Evolutionary conservation across 2,113 vertebrate genomes (phyloP).

Genomic region (Scalopus aquaticus): DNA sequence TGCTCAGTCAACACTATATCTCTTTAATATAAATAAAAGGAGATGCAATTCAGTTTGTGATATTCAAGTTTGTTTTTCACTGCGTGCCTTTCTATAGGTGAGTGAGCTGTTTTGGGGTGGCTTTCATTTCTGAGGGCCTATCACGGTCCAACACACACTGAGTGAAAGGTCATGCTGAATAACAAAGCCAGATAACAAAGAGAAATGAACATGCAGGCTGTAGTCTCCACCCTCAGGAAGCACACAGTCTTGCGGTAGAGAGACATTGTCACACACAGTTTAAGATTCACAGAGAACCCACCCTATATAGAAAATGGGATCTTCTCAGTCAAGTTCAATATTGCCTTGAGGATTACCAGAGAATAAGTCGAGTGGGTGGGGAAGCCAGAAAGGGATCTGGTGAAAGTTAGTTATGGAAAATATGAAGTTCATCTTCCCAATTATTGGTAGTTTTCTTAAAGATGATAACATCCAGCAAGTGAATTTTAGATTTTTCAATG

Average conservation of each 20-base stretch:
- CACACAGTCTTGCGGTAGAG: neutral
- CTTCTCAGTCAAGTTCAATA: neutral
- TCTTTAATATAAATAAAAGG: neutral
- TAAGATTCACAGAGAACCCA: neutral
- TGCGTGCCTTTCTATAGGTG: neutral
- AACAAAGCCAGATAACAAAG: neutral
- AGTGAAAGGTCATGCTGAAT: neutral
- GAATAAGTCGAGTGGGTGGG: neutral
- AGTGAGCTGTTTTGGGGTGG: neutral
- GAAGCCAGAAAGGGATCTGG: neutral
- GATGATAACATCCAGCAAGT: neutral
- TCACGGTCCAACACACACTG: neutral
- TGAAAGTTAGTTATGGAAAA: neutral
- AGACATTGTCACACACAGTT: neutral
- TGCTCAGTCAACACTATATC: neutral
- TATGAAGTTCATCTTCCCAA: neutral
- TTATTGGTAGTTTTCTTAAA: conserved; percentile 1
- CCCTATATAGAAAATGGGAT: neutral
- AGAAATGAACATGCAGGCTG: neutral
- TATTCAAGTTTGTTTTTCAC: neutral
- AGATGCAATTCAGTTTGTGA: neutral
- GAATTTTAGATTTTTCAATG: neutral
- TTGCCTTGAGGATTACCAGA: neutral
- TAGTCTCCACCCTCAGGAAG: neutral
- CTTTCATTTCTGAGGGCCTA: neutral